Conservation (phyloP, 2,113 vertebrate genomes). For the Mus pahari region DNA sequence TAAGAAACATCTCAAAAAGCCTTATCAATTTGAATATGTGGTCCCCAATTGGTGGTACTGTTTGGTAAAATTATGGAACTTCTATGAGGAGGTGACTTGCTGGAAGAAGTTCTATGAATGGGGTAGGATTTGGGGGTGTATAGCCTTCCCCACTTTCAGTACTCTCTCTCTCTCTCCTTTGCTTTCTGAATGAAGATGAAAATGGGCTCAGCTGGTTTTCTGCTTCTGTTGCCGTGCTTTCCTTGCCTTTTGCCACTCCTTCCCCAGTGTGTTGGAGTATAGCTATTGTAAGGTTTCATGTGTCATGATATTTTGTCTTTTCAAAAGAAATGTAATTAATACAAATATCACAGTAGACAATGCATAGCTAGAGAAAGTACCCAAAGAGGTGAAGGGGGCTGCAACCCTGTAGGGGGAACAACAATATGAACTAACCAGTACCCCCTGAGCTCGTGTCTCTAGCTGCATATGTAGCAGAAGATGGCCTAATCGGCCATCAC, state of each 20-base stretch:
- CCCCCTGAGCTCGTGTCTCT: too few species aligned
- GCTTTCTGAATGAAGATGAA: background rate
- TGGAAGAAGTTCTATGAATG: background rate
- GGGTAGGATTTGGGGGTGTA: background rate
- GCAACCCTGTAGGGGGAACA: too few species aligned
- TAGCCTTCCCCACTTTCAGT: background rate
- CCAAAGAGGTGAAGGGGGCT: too few species aligned
- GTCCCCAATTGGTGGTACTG: background rate
- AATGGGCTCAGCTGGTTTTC: background rate
- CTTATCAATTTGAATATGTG: background rate
- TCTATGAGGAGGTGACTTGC: background rate
- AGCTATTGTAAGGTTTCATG: background rate
- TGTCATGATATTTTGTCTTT: background rate
- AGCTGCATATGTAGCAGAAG: too few species aligned
- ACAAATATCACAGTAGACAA: background rate
- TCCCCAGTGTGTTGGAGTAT: background rate
- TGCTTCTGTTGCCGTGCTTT: background rate
- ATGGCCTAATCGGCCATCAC: too few species aligned
- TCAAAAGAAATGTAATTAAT: background rate
- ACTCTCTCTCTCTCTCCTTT: background rate
- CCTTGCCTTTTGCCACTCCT: too few species aligned
- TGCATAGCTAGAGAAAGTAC: too few species aligned
- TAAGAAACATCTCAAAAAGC: background rate
- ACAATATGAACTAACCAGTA: too few species aligned
- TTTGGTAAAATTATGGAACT: background rate